These are phyloP conservation scores for Corythucha ciliata DNA, from an alignment of 2,888 invertebrate species.

Conservation along the genomic window DNA sequence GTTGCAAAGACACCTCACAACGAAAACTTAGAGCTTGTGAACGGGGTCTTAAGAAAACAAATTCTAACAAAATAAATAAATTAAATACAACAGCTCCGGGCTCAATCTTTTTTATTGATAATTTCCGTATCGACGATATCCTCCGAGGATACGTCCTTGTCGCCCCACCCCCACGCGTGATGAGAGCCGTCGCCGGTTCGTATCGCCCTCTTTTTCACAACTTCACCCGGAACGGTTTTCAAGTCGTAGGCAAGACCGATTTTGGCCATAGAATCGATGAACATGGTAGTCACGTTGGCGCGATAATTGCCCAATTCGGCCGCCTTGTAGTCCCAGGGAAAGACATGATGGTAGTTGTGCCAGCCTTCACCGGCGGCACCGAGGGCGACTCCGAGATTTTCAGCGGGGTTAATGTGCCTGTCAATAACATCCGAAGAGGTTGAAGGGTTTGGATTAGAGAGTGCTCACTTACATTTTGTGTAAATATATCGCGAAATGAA, in stretches of 20 bases:
- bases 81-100: too few species aligned
- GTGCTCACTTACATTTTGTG: too few species aligned
- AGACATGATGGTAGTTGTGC: slow-evolving; percentile 51
- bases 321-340: slow-evolving; percentile 43
- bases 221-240: slow-evolving; percentile 63
- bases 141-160: slow-evolving; percentile 47
- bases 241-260: slow-evolving; percentile 76
- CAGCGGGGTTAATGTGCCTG: slow-evolving; percentile 38
- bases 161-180: slow-evolving; percentile 66
- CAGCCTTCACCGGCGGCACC: slow-evolving; percentile 41
- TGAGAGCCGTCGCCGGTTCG: slow-evolving; percentile 68
- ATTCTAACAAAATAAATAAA: too few species aligned
- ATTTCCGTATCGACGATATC: slow-evolving; percentile 28
- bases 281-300: slow-evolving; percentile 38
- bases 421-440: too few species aligned
- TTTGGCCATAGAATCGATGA: slow-evolving; percentile 53
- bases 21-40: too few species aligned
- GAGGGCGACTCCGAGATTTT: slow-evolving; percentile 35
- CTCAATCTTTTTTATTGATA: slow-evolving; percentile 5
- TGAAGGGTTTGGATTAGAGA: too few species aligned
- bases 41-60: too few species aligned
- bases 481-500: too few species aligned
- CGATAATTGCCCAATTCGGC: slow-evolving; percentile 38
- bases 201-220: slow-evolving; percentile 58
- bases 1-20: too few species aligned